phyloP scores from a whole-genome alignment of 2,888 invertebrate genomes.

The Cantharis rustica region DNA sequence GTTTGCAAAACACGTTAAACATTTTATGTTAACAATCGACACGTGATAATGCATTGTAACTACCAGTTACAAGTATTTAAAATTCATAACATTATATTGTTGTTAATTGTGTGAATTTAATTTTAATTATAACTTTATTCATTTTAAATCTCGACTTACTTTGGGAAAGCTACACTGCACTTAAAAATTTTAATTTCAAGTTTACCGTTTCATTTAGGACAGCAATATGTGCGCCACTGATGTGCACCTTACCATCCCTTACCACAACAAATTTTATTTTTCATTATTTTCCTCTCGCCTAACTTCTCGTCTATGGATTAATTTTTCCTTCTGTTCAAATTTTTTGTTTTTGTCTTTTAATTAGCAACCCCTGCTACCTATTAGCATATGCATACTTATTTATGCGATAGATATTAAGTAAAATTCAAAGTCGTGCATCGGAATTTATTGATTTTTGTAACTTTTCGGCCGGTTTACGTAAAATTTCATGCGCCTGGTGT shows the following conservation, averaged over 20 bases:
- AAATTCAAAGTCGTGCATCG: background rate
- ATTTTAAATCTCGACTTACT: background rate
- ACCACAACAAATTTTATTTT: background rate
- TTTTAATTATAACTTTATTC: background rate
- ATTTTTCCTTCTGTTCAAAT: background rate
- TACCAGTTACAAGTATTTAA: conserved; percentile 30
- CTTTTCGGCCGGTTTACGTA: background rate
- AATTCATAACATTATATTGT: background rate
- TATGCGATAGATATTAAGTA: background rate
- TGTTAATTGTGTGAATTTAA: background rate
- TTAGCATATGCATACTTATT: too few relatives aligned
- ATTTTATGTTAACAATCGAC: conserved; percentile 36
- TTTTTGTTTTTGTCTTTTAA: background rate
- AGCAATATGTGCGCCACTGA: background rate
- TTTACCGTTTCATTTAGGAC: background rate
- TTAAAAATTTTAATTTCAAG: background rate
- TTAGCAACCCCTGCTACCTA: too few relatives aligned
- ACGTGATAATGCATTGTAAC: conserved; percentile 34
- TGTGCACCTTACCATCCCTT: background rate
- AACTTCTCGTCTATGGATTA: background rate
- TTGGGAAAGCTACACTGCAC: background rate
- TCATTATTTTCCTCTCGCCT: background rate
- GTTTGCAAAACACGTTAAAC: conserved; percentile 37
- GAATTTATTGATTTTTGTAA: background rate
- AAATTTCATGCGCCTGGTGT: background rate